Conservation (phyloP, 2,113 vertebrate genomes). For the Condylura cristata region DNA sequence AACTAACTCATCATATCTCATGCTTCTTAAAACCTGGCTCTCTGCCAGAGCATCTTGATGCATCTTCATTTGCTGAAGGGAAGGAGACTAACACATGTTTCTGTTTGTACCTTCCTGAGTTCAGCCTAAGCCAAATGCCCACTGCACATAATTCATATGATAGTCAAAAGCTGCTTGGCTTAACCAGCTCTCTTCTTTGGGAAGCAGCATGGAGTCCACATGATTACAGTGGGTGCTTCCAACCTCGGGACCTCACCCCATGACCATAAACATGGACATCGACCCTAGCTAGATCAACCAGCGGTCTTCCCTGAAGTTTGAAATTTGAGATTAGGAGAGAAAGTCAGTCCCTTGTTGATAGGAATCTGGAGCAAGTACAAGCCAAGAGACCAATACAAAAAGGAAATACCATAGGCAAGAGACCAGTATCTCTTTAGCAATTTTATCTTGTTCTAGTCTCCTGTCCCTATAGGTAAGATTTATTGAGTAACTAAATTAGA, state of each 20-base stretch:
- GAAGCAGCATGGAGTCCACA: no score
- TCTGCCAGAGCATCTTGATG: no score
- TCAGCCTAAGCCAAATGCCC: not conserved
- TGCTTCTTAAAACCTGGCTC: no score
- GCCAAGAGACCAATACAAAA: not conserved
- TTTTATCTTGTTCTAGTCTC: no score
- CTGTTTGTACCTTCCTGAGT: not conserved
- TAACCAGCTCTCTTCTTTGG: not conserved
- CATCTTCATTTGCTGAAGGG: not conserved
- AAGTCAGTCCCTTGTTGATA: no score
- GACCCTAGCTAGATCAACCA: no score
- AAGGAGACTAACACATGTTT: not conserved
- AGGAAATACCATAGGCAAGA: not conserved
- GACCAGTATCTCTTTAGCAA: not conserved
- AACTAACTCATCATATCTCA: no score
- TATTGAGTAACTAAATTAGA: not conserved
- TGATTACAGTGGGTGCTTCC: not conserved
- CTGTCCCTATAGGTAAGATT: not conserved
- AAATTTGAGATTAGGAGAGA: not conserved
- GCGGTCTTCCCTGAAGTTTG: not conserved
- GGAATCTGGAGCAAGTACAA: not conserved
- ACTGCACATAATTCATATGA: fast-evolving
- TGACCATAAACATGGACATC: not conserved
- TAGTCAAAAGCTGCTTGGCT: not conserved
- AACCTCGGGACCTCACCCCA: not conserved